Percentiles rank a stretch among this genome's conserved stretches.
phyloP scores from a whole-genome alignment of 2,113 vertebrate species.

The Apus apus region DNA sequence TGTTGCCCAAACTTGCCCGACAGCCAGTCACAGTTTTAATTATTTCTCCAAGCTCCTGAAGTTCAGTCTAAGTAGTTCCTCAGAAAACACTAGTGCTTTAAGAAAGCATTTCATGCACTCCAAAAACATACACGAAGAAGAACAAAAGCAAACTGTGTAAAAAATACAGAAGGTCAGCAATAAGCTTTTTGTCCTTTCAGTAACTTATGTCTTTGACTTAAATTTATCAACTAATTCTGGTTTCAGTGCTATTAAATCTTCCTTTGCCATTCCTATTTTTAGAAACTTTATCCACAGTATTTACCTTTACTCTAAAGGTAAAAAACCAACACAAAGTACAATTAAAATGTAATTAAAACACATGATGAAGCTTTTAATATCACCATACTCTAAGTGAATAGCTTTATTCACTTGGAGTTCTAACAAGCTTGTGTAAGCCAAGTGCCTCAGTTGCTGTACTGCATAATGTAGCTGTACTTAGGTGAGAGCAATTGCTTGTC shows the following conservation, averaged over 20 bases:
- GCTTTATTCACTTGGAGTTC: background rate
- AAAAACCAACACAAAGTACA: background rate
- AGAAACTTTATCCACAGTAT: background rate
- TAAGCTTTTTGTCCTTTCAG: background rate
- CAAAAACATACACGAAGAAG: background rate
- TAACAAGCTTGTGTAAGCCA: background rate
- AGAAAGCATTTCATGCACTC: background rate
- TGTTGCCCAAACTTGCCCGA: background rate
- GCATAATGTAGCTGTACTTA: background rate
- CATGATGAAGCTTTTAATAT: background rate
- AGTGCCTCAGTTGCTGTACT: background rate
- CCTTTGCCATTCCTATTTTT: background rate
- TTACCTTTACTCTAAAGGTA: background rate
- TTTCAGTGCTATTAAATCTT: background rate
- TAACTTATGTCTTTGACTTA: background rate
- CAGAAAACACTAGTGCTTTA: background rate
- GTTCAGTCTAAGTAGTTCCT: background rate
- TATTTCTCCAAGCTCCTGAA: background rate
- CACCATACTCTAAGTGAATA: background rate
- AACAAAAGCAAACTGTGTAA: background rate
- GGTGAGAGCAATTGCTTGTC: rapidly evolving
- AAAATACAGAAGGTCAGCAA: background rate
- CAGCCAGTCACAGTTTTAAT: background rate
- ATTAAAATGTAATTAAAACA: background rate
- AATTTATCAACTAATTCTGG: background rate